Evolutionary conservation across 2,113 vertebrate species (phyloP), one percentile per base, ranked within the genome.

Genomic region (Muntiacus reevesi): DNA sequence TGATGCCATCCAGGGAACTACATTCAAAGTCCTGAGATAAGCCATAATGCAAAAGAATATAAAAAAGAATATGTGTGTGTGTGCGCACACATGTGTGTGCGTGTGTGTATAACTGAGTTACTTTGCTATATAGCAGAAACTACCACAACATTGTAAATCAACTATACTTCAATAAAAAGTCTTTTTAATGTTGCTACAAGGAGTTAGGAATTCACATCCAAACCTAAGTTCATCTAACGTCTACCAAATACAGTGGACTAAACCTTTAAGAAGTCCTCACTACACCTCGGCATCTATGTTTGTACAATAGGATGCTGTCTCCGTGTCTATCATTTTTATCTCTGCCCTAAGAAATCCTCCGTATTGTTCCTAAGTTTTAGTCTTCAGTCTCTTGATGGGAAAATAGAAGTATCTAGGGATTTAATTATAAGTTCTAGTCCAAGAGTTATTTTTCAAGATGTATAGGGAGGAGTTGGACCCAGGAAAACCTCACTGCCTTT

Each of bases 371-470:
- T 78, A 43, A 91, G 33, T 82, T 89, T 94, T 79, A 57, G 76
- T 52, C 40, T 6, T 3, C 10, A 81, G 30, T 62, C 64, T 33
- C 52, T 50, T 52, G 52, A 79, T 6, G 17, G 28, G 16, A 15
- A 95, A 59, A 50, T 30, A 43, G 40, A 71, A 87, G 47, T 64
- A 85, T 60, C 67, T 15, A 30, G 82, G 3, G 23, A 62, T 94
- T 81, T 84, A 71, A 93, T 87, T 93, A 90, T 43, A 64, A 55
- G 3, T 81, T 82, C 19, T 14, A n/a, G 40, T 71, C 81, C 45
- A 84, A 40, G 71, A 17, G n/a, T 82, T 95, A 67, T 17, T 89
- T 97, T 94, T 85, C 30, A 95, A 64, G 67, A 57, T 47, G 23
- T 79, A 17, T 12, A 52, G 55, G 76, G 55, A 83, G n/a, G 43